Evolutionary conservation across 2,888 invertebrate species (phyloP).

Genomic region (Bombylius discolor): DNA sequence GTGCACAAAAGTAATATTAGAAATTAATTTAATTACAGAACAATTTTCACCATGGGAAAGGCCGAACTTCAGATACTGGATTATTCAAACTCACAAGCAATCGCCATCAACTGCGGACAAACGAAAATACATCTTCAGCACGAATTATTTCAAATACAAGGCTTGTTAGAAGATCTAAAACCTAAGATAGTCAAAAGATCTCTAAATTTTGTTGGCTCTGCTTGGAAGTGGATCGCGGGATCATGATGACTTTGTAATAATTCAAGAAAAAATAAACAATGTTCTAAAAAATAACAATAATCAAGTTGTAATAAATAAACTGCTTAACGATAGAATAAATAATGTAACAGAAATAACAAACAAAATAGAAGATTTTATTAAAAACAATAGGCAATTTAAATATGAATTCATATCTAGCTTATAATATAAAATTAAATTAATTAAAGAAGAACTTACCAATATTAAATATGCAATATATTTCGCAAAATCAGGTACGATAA

Average conservation of each 20-base stretch:
- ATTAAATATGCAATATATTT: too few relatives aligned
- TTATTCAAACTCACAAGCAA: not conserved
- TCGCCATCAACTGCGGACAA: not conserved
- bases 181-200: not conserved
- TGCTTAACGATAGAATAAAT: conserved; percentile 6
- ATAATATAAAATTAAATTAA: conserved; percentile 5
- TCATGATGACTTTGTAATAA: not conserved
- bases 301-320: conserved; percentile 2
- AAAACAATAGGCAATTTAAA: not conserved
- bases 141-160: not conserved
- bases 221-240: conserved; percentile 6
- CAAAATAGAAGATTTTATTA: not conserved
- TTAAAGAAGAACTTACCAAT: too few relatives aligned
- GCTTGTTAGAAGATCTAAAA: not conserved
- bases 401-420: not conserved
- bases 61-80: not conserved
- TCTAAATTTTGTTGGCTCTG: not conserved
- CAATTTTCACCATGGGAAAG: not conserved
- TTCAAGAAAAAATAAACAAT: conserved; percentile 2
- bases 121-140: not conserved
- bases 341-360: conserved; percentile 1
- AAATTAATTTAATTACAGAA: not conserved
- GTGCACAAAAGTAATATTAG: not conserved
- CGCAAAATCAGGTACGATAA: too few relatives aligned
- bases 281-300: conserved; percentile 3